Evolutionary conservation across 2,113 vertebrate species (phyloP).

Genomic region (Orthonyx spaldingii): DNA sequence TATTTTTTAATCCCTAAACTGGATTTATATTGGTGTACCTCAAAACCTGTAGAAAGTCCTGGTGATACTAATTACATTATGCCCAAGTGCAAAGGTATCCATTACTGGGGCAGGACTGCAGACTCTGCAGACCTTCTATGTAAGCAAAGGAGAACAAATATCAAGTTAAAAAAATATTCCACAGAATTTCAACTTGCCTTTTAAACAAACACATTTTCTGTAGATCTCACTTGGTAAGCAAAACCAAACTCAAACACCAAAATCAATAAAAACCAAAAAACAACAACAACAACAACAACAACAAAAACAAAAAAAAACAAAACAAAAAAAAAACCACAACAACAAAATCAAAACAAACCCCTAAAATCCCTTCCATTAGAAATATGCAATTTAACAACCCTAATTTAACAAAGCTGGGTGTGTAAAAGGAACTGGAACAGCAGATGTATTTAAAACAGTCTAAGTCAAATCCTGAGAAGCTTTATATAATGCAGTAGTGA

Average conservation of each 20-base stretch:
- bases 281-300: fast-evolving
- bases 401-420: neutral
- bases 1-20: neutral
- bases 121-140: neutral
- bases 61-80: neutral
- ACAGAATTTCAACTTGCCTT: neutral
- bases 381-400: neutral
- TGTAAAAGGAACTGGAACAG: neutral
- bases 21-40: neutral
- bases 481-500: neutral
- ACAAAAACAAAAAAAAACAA: neutral
- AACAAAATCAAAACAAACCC: neutral
- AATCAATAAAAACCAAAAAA: neutral
- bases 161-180: neutral
- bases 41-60: neutral
- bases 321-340: neutral
- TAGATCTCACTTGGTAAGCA: neutral
- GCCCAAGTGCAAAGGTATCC: neutral
- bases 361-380: fast-evolving
- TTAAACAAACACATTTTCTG: neutral
- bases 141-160: neutral
- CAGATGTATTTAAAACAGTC: neutral
- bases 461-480: neutral
- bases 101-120: neutral
- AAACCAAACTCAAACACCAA: neutral